Conservation (phyloP, 1,140 invertebrate genomes). For the Drosophila virilis region DNA sequence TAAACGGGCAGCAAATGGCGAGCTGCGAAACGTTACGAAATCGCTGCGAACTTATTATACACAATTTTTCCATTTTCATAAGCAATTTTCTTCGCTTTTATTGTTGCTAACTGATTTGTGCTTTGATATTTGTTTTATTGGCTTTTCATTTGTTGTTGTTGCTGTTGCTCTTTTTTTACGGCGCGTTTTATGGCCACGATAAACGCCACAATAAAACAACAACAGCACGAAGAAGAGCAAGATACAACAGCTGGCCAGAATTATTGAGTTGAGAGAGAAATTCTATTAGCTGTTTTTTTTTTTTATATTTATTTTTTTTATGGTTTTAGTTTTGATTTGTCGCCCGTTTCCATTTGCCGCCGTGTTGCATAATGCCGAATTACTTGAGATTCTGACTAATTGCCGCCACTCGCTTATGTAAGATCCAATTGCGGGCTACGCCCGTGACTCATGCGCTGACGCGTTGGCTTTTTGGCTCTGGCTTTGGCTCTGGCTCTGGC, state of each 20-base stretch:
- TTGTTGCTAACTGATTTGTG: conserved; percentile 53
- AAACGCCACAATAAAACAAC: conserved; percentile 49
- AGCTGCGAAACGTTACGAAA: conserved; percentile 43
- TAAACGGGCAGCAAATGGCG: conserved; percentile 28
- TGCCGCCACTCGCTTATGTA: conserved; percentile 32
- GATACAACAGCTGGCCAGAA: conserved; percentile 30
- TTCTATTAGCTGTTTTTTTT: conserved; percentile 5
- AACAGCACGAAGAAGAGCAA: conserved; percentile 9
- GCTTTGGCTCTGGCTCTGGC: neutral
- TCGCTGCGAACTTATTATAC: conserved; percentile 46
- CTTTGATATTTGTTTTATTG: conserved; percentile 75
- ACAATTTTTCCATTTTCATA: conserved; percentile 33
- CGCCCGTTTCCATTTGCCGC: neutral
- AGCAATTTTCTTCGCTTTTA: conserved; percentile 43
- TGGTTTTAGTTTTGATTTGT: conserved; percentile 18
- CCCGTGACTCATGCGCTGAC: neutral
- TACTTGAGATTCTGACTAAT: conserved; percentile 43
- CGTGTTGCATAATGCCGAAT: conserved; percentile 10
- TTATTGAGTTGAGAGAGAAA: conserved; percentile 33
- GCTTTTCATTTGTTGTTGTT: conserved; percentile 54
- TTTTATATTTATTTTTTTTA: too few relatives aligned
- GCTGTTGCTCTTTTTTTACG: conserved; percentile 21
- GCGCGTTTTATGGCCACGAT: conserved; percentile 60
- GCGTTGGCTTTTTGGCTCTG: neutral
- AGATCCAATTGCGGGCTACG: conserved; percentile 10